A percentile compares a stretch with the other conserved stretches of the same genome.
phyloP scores from a whole-genome alignment of 2,888 invertebrate genomes.

The Polymixis lichenea region DNA sequence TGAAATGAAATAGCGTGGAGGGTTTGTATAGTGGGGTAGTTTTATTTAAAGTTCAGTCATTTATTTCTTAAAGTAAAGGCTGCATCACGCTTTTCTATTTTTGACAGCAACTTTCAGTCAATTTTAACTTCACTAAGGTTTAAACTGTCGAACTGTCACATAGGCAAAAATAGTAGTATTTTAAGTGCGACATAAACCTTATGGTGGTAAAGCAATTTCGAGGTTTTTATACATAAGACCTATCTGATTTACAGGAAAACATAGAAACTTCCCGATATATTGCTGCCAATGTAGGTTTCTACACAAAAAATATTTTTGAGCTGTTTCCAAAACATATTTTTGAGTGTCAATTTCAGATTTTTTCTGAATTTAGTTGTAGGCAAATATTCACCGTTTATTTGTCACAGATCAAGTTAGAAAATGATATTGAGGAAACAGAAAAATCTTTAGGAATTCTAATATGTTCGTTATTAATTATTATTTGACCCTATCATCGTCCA shows the following conservation, averaged over 20 bases:
- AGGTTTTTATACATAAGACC: too few species aligned
- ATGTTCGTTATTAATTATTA: neutral
- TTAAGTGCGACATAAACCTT: neutral
- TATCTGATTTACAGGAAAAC: neutral
- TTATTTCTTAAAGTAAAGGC: neutral
- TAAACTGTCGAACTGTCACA: neutral
- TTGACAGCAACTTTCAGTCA: neutral
- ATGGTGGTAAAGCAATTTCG: neutral
- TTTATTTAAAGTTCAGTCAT: neutral
- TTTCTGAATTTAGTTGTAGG: too few species aligned
- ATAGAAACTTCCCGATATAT: neutral
- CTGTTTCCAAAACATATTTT: neutral
- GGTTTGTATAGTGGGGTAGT: neutral
- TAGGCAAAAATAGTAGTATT: neutral
- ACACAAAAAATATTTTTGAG: too few species aligned
- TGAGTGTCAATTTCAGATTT: too few species aligned
- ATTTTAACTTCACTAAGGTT: neutral
- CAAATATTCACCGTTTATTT: neutral
- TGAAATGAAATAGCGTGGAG: conserved; percentile 19
- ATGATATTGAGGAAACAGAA: neutral
- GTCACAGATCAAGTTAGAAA: neutral
- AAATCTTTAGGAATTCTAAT: neutral
- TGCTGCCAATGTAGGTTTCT: neutral
- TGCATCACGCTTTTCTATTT: neutral
- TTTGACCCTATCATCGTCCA: neutral